Conservation (phyloP, 2,113 vertebrate genomes). For the Oreocharis arfaki region DNA sequence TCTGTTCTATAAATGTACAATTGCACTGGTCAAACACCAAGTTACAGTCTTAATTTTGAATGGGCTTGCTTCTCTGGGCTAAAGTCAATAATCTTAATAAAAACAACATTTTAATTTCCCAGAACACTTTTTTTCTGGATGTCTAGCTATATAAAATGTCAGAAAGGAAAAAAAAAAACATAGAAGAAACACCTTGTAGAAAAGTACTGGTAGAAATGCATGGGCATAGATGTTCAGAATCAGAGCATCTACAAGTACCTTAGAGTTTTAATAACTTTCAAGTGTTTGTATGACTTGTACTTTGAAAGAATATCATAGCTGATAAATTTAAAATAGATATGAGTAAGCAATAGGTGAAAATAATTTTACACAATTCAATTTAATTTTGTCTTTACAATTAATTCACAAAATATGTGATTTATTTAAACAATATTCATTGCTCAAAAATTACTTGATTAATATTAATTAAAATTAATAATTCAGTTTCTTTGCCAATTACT, state of each 20-base stretch:
- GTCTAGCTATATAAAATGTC: neutral
- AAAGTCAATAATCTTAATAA: neutral
- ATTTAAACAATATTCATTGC: neutral
- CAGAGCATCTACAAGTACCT: neutral
- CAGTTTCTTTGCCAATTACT: neutral
- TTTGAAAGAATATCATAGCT: neutral
- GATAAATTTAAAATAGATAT: neutral
- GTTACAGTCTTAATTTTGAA: neutral
- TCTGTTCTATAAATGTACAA: neutral
- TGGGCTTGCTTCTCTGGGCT: neutral
- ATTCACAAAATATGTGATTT: neutral
- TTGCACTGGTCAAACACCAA: neutral
- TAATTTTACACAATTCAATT: neutral
- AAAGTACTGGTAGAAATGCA: neutral
- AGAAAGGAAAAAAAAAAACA: neutral
- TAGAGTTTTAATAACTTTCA: neutral
- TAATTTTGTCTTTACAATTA: neutral
- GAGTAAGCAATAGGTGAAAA: neutral
- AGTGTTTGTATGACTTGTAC: neutral
- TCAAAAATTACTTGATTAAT: neutral
- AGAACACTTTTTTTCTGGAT: neutral
- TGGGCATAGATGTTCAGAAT: neutral
- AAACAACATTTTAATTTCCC: neutral
- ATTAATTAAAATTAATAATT: neutral
- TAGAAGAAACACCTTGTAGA: accelerated